phyloP scores from a whole-genome alignment of 1,140 invertebrate genomes.

The Drosophila sturtevanti region DNA sequence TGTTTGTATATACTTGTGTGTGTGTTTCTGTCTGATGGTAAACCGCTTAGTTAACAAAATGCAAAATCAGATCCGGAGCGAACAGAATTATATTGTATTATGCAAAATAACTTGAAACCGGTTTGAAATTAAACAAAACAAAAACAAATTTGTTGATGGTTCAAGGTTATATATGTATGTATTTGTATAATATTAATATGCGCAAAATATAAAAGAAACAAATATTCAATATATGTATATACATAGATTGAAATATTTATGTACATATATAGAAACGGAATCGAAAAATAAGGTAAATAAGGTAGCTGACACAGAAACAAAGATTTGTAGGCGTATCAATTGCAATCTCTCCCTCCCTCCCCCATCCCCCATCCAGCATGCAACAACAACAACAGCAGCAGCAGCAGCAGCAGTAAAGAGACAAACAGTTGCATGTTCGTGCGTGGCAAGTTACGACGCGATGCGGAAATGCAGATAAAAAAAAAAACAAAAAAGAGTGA shows the following conservation, averaged over 20 bases:
- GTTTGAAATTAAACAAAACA: constrained; percentile 3
- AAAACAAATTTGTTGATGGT: background rate
- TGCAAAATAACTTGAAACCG: constrained; percentile 1
- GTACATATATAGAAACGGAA: background rate
- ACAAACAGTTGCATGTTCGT: constrained; percentile 17
- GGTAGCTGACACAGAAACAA: constrained; percentile 4
- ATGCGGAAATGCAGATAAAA: constrained; percentile 18
- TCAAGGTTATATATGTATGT: constrained; percentile 12
- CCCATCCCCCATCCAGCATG: too few relatives aligned
- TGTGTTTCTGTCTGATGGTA: too few relatives aligned
- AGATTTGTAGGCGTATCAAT: constrained; percentile 14
- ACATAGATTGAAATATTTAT: too few relatives aligned
- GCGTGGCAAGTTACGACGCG: constrained; percentile 17
- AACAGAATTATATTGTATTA: constrained; percentile 2
- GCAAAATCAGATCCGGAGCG: background rate
- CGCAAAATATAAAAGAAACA: constrained; percentile 1
- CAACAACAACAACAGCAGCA: background rate
- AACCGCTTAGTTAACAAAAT: background rate
- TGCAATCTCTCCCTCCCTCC: background rate
- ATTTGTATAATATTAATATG: background rate
- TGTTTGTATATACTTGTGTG: too few relatives aligned
- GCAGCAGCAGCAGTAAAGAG: background rate
- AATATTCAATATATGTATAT: too few relatives aligned
- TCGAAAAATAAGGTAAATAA: background rate
- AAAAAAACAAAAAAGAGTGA: background rate